These are phyloP conservation scores for Ichneumoninae sp. DNA, from an alignment of 2,888 invertebrate genomes.

Conservation along the genomic window DNA sequence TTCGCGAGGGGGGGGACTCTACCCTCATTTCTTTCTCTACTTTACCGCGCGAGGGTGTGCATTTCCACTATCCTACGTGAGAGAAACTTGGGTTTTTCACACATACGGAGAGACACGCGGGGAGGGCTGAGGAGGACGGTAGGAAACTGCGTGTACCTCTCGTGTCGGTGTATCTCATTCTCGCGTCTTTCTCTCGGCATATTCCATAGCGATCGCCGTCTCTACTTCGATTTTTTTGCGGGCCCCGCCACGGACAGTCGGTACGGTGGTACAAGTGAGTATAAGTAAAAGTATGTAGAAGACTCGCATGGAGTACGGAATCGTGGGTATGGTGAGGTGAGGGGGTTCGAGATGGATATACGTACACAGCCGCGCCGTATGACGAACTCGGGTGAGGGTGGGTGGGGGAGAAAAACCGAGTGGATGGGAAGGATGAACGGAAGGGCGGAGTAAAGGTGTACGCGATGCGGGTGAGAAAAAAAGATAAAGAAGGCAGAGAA, in stretches of 20 bases:
- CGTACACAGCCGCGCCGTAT: constrained; percentile 37
- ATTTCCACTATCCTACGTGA: constrained; percentile 48
- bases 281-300: constrained; percentile 64
- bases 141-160: constrained; percentile 13
- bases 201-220: constrained; percentile 18
- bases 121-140: constrained; percentile 62
- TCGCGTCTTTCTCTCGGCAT: constrained; percentile 26
- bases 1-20: constrained; percentile 32
- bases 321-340: constrained; percentile 46
- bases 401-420: constrained; percentile 21
- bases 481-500: constrained; percentile 46
- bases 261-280: constrained; percentile 59
- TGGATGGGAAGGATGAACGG: constrained; percentile 49
- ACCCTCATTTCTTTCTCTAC: constrained; percentile 56
- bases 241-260: constrained; percentile 36
- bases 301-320: constrained; percentile 59
- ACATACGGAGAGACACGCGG: constrained; percentile 67
- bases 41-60: constrained; percentile 22
- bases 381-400: constrained; percentile 41
- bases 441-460: constrained; percentile 65
- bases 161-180: constrained; percentile 35
- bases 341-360: constrained; percentile 42
- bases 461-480: constrained; percentile 70
- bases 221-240: constrained; percentile 48
- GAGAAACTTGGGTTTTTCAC: constrained; percentile 61